Conservation (phyloP, 2,113 vertebrate genomes). For the Setophaga kirtlandii region DNA sequence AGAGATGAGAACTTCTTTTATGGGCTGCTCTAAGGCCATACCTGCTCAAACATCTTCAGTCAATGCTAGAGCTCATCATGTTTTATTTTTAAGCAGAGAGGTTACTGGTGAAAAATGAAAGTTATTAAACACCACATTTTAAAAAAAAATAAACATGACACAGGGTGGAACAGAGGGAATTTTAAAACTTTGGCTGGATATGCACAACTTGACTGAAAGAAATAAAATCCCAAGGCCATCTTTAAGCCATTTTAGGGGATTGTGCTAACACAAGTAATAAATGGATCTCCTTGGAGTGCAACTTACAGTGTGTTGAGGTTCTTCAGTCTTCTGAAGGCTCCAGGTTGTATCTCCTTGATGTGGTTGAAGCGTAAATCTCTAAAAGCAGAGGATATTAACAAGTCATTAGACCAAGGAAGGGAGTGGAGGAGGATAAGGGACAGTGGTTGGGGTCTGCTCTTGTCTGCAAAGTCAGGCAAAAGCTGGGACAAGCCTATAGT, state of each 20-base stretch:
- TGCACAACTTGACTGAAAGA: not conserved
- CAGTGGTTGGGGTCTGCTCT: not conserved
- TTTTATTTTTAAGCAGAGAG: not conserved
- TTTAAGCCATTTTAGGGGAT: not conserved
- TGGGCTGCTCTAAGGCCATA: not conserved
- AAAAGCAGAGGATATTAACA: not conserved
- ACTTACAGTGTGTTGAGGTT: conserved; percentile 92
- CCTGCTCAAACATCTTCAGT: not conserved
- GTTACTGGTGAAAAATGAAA: not conserved
- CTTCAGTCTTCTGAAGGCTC: conserved; percentile 82
- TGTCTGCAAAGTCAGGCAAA: not conserved
- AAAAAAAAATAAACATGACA: not conserved
- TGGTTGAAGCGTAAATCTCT: conserved; percentile 93
- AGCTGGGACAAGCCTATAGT: not conserved
- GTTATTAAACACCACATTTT: not conserved
- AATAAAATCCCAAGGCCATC: not conserved
- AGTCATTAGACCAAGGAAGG: not conserved
- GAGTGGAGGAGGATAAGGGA: not conserved
- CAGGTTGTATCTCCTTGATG: conserved; percentile 86
- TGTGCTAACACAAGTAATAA: not conserved
- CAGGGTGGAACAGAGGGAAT: not conserved
- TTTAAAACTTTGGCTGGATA: not conserved
- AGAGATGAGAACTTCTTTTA: not conserved
- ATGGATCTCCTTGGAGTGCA: fast-evolving
- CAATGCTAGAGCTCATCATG: not conserved